A percentile compares a stretch with the other conserved stretches of the same genome.
phyloP scores from a whole-genome alignment of 2,888 invertebrate species.

The Cordilura impudica region DNA sequence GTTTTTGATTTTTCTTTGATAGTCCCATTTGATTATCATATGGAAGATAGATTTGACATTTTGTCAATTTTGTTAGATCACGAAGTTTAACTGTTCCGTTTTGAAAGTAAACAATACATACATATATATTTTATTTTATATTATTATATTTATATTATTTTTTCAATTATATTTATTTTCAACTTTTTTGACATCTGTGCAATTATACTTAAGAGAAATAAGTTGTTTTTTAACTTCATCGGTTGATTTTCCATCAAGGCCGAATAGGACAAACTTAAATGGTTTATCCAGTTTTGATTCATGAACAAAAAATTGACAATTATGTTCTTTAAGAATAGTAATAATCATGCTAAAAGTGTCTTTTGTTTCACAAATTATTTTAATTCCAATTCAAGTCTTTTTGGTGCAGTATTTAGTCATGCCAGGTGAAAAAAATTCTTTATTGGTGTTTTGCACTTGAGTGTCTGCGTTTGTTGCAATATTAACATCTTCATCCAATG shows the following conservation, averaged over 20 bases:
- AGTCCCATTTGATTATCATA: constrained; percentile 43
- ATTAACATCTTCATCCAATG: too few relatives aligned
- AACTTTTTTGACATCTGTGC: constrained; percentile 45
- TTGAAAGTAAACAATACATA: constrained; percentile 43
- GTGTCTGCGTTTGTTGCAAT: too few relatives aligned
- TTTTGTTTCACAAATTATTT: constrained; percentile 48
- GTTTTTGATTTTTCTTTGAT: constrained; percentile 51
- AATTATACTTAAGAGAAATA: constrained; percentile 47
- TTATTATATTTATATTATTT: too few relatives aligned
- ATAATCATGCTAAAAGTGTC: constrained; percentile 21
- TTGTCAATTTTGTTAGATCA: constrained; percentile 33
- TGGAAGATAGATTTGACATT: constrained; percentile 48
- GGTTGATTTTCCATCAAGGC: constrained; percentile 25
- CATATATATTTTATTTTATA: too few relatives aligned
- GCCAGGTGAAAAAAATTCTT: too few relatives aligned
- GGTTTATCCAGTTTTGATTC: constrained; percentile 29
- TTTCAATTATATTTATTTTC: constrained; percentile 38
- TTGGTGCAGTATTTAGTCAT: constrained; percentile 32
- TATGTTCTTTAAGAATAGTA: too few relatives aligned
- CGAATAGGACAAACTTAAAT: constrained; percentile 48
- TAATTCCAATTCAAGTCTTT: constrained; percentile 53
- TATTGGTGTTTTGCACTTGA: too few relatives aligned
- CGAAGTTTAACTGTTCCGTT: constrained; percentile 24
- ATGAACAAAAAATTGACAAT: constrained; percentile 49
- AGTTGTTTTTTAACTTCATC: constrained; percentile 40